Base-by-base conservation (phyloP, 2,797 vertebrate genomes). In the Decapterus maruadsi region DNA sequence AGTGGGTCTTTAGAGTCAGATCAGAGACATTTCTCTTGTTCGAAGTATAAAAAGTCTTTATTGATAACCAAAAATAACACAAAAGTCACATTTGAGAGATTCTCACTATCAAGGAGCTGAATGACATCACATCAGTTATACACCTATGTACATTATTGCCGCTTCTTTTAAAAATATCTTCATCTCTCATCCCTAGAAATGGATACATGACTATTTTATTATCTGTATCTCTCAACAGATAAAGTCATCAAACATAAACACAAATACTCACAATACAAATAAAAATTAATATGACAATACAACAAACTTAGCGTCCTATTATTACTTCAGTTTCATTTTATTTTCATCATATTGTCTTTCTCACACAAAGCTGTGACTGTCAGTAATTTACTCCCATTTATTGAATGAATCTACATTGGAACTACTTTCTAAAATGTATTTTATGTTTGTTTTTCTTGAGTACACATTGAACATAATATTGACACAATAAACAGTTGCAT, bases 31-130 rank as follows among this genome's bases (percentile, higher is more conserved):
- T 81, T 34, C 10, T 60, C 14, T 6, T 9, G 6, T 36, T 78
- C 38, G 77, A 82, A 55, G 88, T 93, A 91, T 72, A 92, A 94
- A 93, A 94, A 87, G 29, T 82, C 70, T 93, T 93, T 93, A 93
- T 91, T 90, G 82, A 89, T 85, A 87, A 85, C 80, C 73, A 90
- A 90, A 89, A 83, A 81, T 73, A 71, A 84, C 75, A 87, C 82
- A 75, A 72, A 84, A 60, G 64, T 87, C 77, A 87, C 73, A 86
- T 82, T 72, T 71, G 38, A 68, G 26, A 81, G 61, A 20, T 80
- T 1, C 73, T 76, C 53, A 78, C 68, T 73, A 58, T 73, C 43
- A 72, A 58, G 40, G 31, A 68, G 68, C 72, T 82, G 56, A 66
- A 26, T 77, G 75, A 85, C 80, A 85, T 72, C 78, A 81, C 82